A percentile compares a stretch with the other conserved stretches of the same genome.
These are phyloP conservation scores for Halesus radiatus DNA, from an alignment of 1,140 invertebrate species.

Conservation along the genomic window DNA sequence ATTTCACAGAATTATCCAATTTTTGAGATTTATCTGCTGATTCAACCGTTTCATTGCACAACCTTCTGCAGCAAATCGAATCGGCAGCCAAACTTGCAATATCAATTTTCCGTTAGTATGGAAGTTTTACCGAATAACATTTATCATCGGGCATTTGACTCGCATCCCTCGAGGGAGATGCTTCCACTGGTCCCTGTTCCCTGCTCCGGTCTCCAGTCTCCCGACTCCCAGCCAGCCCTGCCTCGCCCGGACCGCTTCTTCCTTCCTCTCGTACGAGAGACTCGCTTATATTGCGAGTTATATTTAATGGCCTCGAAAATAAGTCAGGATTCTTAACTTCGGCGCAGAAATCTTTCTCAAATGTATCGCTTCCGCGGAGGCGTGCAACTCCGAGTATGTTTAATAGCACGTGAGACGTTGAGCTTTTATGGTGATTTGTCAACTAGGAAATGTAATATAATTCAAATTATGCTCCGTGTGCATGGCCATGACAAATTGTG, in stretches of 20 bases:
- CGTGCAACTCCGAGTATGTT: neutral
- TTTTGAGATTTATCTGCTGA: conserved; percentile 1
- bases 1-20: conserved; percentile 20
- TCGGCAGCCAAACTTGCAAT: conserved; percentile 19
- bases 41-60: conserved; percentile 15
- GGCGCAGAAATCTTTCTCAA: neutral
- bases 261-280: neutral
- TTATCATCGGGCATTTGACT: conserved; percentile 41
- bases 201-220: neutral
- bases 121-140: conserved; percentile 41
- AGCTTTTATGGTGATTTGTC: conserved; percentile 27
- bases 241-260: neutral
- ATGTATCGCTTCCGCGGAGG: conserved; percentile 21
- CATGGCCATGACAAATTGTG: too few relatives aligned
- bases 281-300: conserved; percentile 30
- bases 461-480: too few relatives aligned
- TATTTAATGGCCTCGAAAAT: conserved; percentile 42
- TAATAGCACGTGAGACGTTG: conserved; percentile 12
- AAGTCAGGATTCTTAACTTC: conserved; percentile 22
- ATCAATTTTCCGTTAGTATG: conserved; percentile 39
- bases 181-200: neutral
- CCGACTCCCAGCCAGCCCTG: neutral
- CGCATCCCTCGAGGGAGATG: conserved; percentile 8
- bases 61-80: conserved; percentile 27
- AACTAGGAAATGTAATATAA: neutral